Evolutionary conservation across 2,797 vertebrate genomes (phyloP).

Genomic region (Tapirus indicus): DNA sequence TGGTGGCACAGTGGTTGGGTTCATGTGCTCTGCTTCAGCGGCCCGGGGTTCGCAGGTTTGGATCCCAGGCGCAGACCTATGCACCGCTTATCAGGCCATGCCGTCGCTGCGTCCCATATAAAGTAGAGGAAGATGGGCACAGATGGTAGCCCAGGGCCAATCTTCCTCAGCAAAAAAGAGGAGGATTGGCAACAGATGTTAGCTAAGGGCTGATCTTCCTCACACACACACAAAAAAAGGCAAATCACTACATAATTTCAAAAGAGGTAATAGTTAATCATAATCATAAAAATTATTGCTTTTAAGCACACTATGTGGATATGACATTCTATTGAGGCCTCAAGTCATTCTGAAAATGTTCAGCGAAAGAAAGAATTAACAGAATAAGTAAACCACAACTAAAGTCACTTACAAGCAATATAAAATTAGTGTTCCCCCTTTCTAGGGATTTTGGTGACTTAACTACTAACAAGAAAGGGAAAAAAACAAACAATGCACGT

Average conservation of each 20-base stretch:
- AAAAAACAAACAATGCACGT: background rate
- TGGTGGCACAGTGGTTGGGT: too few relatives aligned
- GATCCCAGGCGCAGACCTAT: too few relatives aligned
- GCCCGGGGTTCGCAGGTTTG: too few relatives aligned
- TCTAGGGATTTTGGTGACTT: slow-evolving; percentile 47
- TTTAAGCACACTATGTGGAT: background rate
- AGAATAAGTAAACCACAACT: slow-evolving; percentile 52
- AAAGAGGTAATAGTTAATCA: slow-evolving; percentile 45
- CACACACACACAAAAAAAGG: too few relatives aligned
- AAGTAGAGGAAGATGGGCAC: too few relatives aligned
- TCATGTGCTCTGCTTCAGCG: too few relatives aligned
- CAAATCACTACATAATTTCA: slow-evolving; percentile 60
- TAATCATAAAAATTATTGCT: slow-evolving; percentile 43
- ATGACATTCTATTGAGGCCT: background rate
- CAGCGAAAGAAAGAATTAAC: slow-evolving; percentile 53
- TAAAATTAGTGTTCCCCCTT: slow-evolving; percentile 29
- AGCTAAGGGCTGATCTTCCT: too few relatives aligned
- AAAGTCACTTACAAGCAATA: slow-evolving; percentile 36
- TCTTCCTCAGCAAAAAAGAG: too few relatives aligned
- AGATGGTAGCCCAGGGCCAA: too few relatives aligned
- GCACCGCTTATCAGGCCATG: too few relatives aligned
- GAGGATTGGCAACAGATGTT: too few relatives aligned
- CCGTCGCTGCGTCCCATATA: too few relatives aligned
- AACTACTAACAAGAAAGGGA: slow-evolving; percentile 30
- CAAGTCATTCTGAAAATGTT: slow-evolving; percentile 65